Base-by-base conservation (phyloP, 2,888 invertebrate species). In the Vanessa cardui region DNA sequence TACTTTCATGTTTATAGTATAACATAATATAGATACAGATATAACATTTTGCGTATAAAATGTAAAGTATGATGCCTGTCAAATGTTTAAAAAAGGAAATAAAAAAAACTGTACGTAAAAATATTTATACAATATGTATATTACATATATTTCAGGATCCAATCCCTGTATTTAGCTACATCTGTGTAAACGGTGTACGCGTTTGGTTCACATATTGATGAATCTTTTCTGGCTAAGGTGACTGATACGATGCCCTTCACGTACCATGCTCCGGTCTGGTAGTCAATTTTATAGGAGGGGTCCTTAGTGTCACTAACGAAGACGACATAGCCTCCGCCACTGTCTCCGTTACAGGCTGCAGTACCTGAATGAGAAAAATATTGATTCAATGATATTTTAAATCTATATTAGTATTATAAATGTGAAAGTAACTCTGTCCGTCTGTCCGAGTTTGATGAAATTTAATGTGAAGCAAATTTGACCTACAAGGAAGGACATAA, bases 261-360 rank as follows among this genome's bases (percentile, higher is more conserved):
- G 46, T 83, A 76, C 80, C 81, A 86, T 5, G 83, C 73, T 0
- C 83, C 85, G 0, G 77, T 66, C 0, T 77, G 71, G 7, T 75
- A 72, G 4, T 69, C n/a, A 12, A 76, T 63, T 0, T 33, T 58
- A 5, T 71, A 71, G 0, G 75, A 74, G 0, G 77, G 26, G 3
- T 58, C 62, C 7, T 15, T 44, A 15, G 64, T 68, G 33, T 83
- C 81, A 2, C 82, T 80, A 0, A 83, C 77, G 70, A 84, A 83
- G 6, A 94, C 80, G 20, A 84, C 73, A 70, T 92, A 84, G 0
- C 90, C 93, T 58, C 92, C 91, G 2, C 94, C 94, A 61, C 93
- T 93, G 72, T 93, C 93, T 1, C 93, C 93, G 59, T 92, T 92
- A 73, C 93, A 93, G 4, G 89, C 89, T 66, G 91, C 90, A 1